A percentile compares a stretch with the other conserved stretches of the same genome.
Conservation (phyloP, 2,797 vertebrate genomes). For the Poeciliopsis presidionis region DNA sequence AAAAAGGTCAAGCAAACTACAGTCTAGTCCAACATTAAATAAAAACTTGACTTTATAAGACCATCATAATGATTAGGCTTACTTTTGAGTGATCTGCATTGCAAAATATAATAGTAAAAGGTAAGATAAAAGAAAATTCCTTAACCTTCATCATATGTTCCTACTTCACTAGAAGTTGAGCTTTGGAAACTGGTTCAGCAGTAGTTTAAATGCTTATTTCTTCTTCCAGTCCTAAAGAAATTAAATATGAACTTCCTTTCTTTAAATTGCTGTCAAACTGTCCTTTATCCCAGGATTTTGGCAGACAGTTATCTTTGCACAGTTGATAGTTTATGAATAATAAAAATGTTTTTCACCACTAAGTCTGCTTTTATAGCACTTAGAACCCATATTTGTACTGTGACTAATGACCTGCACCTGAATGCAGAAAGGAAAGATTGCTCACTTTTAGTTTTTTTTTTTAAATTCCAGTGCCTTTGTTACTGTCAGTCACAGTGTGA, state of each 20-base stretch:
- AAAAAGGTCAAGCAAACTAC: not conserved
- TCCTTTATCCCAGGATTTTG: not conserved
- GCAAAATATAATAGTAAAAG: not conserved
- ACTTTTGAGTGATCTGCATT: not conserved
- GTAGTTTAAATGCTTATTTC: not conserved
- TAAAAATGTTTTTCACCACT: not conserved
- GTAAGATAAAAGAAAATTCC: not conserved
- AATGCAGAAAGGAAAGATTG: not conserved
- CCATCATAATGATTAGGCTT: not conserved
- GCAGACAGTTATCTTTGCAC: not conserved
- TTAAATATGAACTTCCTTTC: not conserved
- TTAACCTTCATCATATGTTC: not conserved
- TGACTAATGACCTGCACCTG: slow-evolving; percentile 3
- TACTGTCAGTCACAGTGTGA: not conserved
- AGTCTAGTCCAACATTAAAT: too few relatives aligned
- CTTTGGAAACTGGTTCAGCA: not conserved
- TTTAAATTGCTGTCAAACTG: not conserved
- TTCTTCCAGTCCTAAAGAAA: not conserved
- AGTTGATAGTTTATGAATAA: slow-evolving; percentile 1
- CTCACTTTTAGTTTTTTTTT: not conserved
- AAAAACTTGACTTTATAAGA: not conserved
- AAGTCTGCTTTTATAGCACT: slow-evolving; percentile 2
- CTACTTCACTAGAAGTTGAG: not conserved
- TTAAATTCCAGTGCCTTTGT: not conserved
- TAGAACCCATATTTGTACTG: not conserved